Evolutionary conservation across 2,113 vertebrate genomes (phyloP).

Genomic region (Amphilophus citrinellus): DNA sequence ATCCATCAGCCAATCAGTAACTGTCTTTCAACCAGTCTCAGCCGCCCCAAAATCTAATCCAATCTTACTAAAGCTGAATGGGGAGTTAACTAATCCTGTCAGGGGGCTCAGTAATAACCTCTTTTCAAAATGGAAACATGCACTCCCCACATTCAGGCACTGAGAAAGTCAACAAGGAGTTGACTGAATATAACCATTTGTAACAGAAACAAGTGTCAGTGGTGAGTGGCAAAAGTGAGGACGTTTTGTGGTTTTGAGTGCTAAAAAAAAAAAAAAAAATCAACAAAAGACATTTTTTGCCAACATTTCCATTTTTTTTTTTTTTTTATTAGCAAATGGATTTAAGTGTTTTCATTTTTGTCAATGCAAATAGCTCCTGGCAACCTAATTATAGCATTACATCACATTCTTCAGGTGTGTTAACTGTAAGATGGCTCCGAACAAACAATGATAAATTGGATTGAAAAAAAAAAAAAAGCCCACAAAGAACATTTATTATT

Average conservation of each 20-base stretch:
- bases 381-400: background rate
- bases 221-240: background rate
- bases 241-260: background rate
- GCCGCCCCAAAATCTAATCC: conserved; percentile 76
- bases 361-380: background rate
- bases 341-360: background rate
- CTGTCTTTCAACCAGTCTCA: conserved; percentile 39
- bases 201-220: background rate
- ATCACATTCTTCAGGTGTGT: rapidly evolving
- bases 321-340: background rate
- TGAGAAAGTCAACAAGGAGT: background rate
- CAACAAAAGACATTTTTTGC: background rate
- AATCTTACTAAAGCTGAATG: conserved; percentile 78
- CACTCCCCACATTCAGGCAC: background rate
- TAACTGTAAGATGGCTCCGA: background rate
- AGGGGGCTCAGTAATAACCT: conserved; percentile 70
- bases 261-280: background rate
- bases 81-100: conserved; percentile 78
- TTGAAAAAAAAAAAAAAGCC: background rate
- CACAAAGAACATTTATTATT: too few species aligned
- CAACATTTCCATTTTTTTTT: background rate
- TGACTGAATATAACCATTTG: background rate
- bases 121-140: conserved; percentile 67
- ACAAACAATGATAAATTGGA: background rate
- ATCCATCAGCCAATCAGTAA: conserved; percentile 70